Percentiles rank a stretch among this genome's conserved stretches.
Conservation (phyloP, 2,797 vertebrate genomes). For the Epinephelus awoara region DNA sequence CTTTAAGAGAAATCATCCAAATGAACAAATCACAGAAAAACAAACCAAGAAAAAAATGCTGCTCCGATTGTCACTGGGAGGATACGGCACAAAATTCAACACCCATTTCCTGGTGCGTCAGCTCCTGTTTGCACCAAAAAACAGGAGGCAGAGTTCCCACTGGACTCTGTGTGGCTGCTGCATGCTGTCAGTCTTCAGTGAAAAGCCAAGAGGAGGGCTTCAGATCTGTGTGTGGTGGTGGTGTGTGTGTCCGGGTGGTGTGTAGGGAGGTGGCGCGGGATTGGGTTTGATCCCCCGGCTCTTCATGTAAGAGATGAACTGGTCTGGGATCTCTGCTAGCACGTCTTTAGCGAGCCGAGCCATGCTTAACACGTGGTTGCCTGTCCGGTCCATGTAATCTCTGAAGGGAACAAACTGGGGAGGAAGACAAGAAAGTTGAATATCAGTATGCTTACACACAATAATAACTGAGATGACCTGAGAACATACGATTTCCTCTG, state of each 20-base stretch:
- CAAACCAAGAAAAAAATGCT: slow-evolving; percentile 49
- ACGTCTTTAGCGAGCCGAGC: slow-evolving; percentile 96
- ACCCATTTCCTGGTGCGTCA: slow-evolving; percentile 41
- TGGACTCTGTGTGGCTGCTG: slow-evolving; percentile 69
- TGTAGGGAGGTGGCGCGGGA: slow-evolving; percentile 84
- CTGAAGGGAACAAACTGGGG: slow-evolving; percentile 94
- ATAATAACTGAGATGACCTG: background rate
- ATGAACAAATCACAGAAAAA: slow-evolving; percentile 59
- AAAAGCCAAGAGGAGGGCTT: slow-evolving; percentile 55
- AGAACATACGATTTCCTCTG: slow-evolving; percentile 12
- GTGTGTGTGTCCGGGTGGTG: slow-evolving; percentile 85
- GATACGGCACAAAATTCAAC: slow-evolving; percentile 66
- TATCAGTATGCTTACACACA: background rate
- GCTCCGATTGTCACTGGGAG: slow-evolving; percentile 63
- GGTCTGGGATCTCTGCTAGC: slow-evolving; percentile 96
- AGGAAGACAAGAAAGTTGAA: slow-evolving; percentile 23
- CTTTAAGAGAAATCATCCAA: slow-evolving; percentile 68
- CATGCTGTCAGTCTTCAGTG: slow-evolving; percentile 63
- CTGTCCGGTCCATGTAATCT: slow-evolving; percentile 94
- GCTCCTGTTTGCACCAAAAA: slow-evolving; percentile 50
- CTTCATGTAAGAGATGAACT: slow-evolving; percentile 99
- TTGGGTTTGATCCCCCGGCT: slow-evolving; percentile 94
- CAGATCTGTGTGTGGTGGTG: slow-evolving; percentile 91
- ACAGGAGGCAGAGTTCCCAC: slow-evolving; percentile 62
- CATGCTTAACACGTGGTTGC: slow-evolving; percentile 95